Evolutionary conservation across 2,113 vertebrate species (phyloP), one percentile per base, ranked within the genome.

Genomic region (Epinephelus lanceolatus): DNA sequence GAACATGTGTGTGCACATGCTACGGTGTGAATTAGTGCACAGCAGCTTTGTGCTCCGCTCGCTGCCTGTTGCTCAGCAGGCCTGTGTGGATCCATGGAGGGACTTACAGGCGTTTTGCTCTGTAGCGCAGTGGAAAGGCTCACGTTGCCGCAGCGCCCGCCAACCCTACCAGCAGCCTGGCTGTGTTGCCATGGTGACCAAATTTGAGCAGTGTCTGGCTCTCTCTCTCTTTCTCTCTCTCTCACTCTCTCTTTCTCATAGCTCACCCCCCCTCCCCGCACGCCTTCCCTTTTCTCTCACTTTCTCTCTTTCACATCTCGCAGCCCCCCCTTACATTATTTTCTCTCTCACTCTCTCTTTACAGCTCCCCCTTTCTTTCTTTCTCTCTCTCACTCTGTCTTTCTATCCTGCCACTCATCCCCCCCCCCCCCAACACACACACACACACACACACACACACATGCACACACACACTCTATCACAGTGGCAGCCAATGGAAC

Each of bases 121-220:
- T 83, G 91, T 77, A 88, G 92, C 76, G 86, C 94, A 93, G 92
- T 84, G 90, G 93, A 90, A 90, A 94, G 92, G 89, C 93, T 95
- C 84, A 91, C 85, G 89, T 90, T 96, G 95, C 95, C 89, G 95
- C 95, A 96, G 94, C 92, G 90, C 92, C 84, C 92, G 90, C 92
- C 91, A 95, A 91, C 94, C 93, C 92, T 83, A 93, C 90, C 91
- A 89, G 91, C 94, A 94, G 95, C 93, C 93, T 84, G 88, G 92
- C 94, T 91, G 94, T 94, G 95, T 96, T 96, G 91, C 95, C 92
- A 96, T 96, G 95, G 96, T 42, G 90, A 96, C 95, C 92, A 93
- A 82, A 94, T 89, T 94, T 94, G 94, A 94, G 94, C 94, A 94
- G 94, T 93, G 94, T 94, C 94, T 94, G 91, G 90, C 85, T 78